Evolutionary conservation across 1,140 invertebrate genomes (phyloP), one percentile per base, ranked within the genome.

Genomic region (Tigriopus japonicus): DNA sequence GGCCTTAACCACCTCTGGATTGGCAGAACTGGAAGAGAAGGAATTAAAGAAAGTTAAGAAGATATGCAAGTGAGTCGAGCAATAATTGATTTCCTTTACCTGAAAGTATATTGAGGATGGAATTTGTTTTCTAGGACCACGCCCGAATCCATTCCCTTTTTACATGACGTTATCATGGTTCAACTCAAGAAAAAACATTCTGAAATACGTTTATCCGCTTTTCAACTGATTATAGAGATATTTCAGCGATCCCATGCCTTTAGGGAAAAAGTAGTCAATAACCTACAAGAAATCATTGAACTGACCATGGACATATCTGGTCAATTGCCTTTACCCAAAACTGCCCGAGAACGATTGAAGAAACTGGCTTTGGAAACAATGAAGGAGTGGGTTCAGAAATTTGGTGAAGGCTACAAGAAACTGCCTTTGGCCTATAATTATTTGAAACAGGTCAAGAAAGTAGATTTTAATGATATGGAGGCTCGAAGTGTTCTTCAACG

Each of bases 361-460:
- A 21, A 17, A 6, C 21, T 49, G 3, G 3, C 45, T 12, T 15
- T 21, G 21, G 45, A 49, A 49, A 49, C 45, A 15, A 49, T 49
- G n/a, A 17, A 49, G n/a, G 21, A 58, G 6, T 58, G 56, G 56
- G 42, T 28, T 52, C 12, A 58, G 1, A 58, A 42, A 23, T 58
- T 40, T 41, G 56, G 17, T n/a, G 24, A 13, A 23, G 56, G 24
- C 23, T 58, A 58, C 19, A 58, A 42, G 40, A 58, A 58, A 10
- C 40, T 58, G 23, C n/a, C 10, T 23, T 24, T 40, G 12, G 56
- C 10, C 28, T 58, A 58, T 10, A 42, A 52, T 6, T 58, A 52
- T 52, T 24, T 58, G 56, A 42, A 58, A 17, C 56, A 58, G 19
- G 56, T 58, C 24, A 52, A 49, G 10, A 49, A 49, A 21, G 45